Evolutionary conservation across 2,113 vertebrate genomes (phyloP), one percentile per base, ranked within the genome.

Genomic region (Sebastes schlegelii): DNA sequence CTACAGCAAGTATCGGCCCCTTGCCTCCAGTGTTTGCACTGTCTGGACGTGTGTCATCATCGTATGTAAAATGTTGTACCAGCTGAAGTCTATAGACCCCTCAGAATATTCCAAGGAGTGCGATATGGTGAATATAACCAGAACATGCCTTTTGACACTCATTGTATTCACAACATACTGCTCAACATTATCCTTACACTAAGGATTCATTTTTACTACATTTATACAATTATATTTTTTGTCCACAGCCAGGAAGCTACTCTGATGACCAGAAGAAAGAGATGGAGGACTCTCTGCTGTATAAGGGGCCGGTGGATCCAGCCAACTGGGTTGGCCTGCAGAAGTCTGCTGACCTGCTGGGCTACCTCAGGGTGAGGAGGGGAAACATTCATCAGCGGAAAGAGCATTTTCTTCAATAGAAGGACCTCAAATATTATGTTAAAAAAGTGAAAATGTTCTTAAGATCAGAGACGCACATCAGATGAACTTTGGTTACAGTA

Each of bases 1-100:
- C 1, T 99, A 97, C 80, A 91, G 97, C 88, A 97, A 98, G 92
- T 97, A 99, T 79, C 96, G 98, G 11, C 97, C 96, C 17, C 86
- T 98, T 75, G 98, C 98, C 63, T 99, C 98, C 74, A 98, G 97
- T 71, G 90, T 99, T 89, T 99, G 98, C 92, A 97, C 97, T 23
- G 97, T 99, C 79, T 99, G 98, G 98, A 99, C 97, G 0, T 99
- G 98, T 84, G 96, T 99, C 91, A 96, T 99, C 93, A 97, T 98
- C 77, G 95, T 99, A 88, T 99, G 98, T 94, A 99, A 99, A 95
- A 99, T 99, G 98, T 95, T 99, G 79, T 99, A 99, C 95, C 98
- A 99, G 94, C 97, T 99, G 57, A 91, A 95, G 67, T 96, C 96
- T 80, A 97, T 99, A 91, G 84, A 98, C 62, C 96, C 96, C 19